phyloP scores from a whole-genome alignment of 2,113 vertebrate species.

The Labeo catla region DNA sequence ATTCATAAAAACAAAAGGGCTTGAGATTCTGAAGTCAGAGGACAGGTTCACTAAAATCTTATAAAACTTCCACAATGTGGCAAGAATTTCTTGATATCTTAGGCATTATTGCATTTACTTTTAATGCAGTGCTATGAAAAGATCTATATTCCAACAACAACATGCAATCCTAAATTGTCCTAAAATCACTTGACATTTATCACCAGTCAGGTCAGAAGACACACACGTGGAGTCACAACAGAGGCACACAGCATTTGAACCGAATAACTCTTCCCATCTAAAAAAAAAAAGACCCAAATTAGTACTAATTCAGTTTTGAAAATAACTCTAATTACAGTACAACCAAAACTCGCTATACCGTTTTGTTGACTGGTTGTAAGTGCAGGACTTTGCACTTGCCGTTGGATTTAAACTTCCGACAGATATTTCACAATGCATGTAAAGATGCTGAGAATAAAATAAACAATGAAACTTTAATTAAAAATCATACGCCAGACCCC shows the following conservation, averaged over 20 bases:
- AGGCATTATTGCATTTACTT: not conserved
- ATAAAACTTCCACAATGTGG: not conserved
- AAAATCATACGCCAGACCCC: not conserved
- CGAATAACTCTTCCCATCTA: constrained; percentile 76
- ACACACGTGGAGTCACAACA: constrained; percentile 74
- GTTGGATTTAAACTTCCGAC: constrained; percentile 52
- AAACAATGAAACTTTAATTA: not conserved
- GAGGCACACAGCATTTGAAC: constrained; percentile 60
- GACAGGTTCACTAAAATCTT: not conserved
- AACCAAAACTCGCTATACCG: constrained; percentile 54
- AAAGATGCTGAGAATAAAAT: constrained; percentile 60
- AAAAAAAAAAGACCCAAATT: not conserved
- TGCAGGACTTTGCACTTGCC: constrained; percentile 71
- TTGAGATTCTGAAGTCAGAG: not conserved
- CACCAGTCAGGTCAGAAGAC: constrained; percentile 58
- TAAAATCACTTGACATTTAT: constrained; percentile 1
- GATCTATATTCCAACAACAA: not conserved
- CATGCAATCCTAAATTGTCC: too few relatives aligned
- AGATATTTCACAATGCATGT: constrained; percentile 75
- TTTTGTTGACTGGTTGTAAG: constrained; percentile 60
- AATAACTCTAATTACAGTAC: not conserved
- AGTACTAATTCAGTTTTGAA: not conserved
- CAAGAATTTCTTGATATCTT: not conserved
- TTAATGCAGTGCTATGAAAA: not conserved
- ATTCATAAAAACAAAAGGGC: constrained; percentile 14